Base-by-base conservation (phyloP, 2,888 invertebrate species). In the Desoria tigrina region DNA sequence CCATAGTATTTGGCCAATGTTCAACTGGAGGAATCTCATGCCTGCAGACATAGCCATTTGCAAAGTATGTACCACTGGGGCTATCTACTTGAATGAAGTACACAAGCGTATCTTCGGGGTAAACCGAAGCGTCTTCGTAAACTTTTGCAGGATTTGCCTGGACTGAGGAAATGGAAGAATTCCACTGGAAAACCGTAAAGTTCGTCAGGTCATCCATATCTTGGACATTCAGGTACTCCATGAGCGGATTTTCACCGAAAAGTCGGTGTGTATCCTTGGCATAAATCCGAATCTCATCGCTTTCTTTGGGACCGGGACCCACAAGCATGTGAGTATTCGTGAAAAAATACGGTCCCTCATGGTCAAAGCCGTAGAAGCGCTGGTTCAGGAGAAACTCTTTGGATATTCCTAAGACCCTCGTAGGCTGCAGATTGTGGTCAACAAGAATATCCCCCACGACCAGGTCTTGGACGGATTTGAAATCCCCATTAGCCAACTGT, bases 31-130 rank as follows among this genome's bases (percentile, higher is more conserved):
- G 72, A 39, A 67, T 23, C 50, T 69, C 72, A 49, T 69, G 69
- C n/a, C 63, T 27, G 42, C 67, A 69, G 0, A 72, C 60, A 23
- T 57, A 72, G 1, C 67, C 65, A 26, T 72, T 65, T 0, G 72
- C 69, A 50, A 72, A 61, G 53, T 72, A 72, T 1, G 72, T 72
- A 32, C 72, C 72, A n/a, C 42, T 54, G n/a, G 66, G 61, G 32
- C 63, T 67, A 23, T 67, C 63, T 16, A 72, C 72, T 26, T 67
- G 56, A 14, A 72, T n/a, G 32, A 61, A 63, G 37, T 72, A 72
- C 14, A 72, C 60, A 2, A 18, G 23, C 11, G 66, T 67, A 4
- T 66, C 63, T 21, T 18, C n/a, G 0, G 65, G 21, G 21, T 16
- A 11, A 7, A 7, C 11, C 7, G 49, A 49, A 18, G 9, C 49